Conservation (phyloP, 2,113 vertebrate genomes). For the Coreoperca whiteheadi region DNA sequence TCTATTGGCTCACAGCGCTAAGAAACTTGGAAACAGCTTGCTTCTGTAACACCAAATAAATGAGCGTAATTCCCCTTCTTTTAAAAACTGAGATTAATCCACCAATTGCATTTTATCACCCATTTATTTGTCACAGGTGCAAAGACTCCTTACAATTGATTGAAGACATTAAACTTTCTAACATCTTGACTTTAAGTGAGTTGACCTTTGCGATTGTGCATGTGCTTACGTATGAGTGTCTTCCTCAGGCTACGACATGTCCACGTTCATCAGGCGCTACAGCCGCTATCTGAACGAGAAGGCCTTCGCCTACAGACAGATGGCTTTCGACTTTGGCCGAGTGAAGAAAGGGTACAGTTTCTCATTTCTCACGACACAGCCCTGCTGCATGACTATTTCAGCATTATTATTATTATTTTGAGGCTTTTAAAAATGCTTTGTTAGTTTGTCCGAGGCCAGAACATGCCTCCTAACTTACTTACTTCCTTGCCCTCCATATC, state of each 20-base stretch:
- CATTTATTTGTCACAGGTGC: not conserved
- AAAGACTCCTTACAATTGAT: not conserved
- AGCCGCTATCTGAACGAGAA: slow-evolving; percentile 98
- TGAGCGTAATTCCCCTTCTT: not conserved
- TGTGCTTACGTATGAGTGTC: slow-evolving; percentile 41
- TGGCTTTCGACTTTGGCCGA: slow-evolving; percentile 97
- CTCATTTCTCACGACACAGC: not conserved
- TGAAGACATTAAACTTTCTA: not conserved
- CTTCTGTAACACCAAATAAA: too few species aligned
- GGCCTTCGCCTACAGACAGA: slow-evolving; percentile 98
- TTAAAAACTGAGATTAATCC: not conserved
- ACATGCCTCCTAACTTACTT: too few species aligned
- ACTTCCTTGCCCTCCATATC: not conserved
- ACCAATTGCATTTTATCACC: not conserved
- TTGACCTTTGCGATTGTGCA: slow-evolving; percentile 18
- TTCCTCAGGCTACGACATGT: slow-evolving; percentile 95
- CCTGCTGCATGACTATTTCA: slow-evolving; percentile 9
- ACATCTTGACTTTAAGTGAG: not conserved
- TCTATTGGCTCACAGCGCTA: not conserved
- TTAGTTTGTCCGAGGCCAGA: not conserved
- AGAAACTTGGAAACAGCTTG: too few species aligned
- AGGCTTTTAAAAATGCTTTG: not conserved
- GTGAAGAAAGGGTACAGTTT: slow-evolving; percentile 95
- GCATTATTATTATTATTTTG: slow-evolving; percentile 5
- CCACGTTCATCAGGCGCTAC: slow-evolving; percentile 98